A percentile compares a stretch with the other conserved stretches of the same genome.
Evolutionary conservation across 2,888 invertebrate genomes (phyloP).

Genomic region (Lingula anatina): DNA sequence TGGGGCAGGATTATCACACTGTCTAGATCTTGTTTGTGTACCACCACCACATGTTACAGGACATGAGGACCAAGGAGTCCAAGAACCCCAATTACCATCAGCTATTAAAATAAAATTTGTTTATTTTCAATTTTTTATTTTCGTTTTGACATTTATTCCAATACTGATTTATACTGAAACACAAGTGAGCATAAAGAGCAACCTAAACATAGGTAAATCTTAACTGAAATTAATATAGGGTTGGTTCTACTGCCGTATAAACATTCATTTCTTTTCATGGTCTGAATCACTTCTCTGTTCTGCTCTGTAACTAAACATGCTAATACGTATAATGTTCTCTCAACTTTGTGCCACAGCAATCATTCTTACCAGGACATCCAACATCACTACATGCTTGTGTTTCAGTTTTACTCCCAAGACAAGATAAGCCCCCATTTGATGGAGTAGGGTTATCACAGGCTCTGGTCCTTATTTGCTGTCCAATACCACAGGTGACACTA

Average conservation of each 20-base stretch:
- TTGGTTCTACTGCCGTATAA: background rate
- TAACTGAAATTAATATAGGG: background rate
- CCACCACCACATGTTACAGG: constrained; percentile 13
- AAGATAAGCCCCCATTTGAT: constrained; percentile 1
- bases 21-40: constrained; percentile 4
- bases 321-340: no score
- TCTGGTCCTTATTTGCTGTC: background rate
- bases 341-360: no score
- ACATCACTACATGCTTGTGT: constrained; percentile 2
- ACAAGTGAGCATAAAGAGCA: no score
- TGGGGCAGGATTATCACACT: constrained; percentile 6
- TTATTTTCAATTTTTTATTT: no score
- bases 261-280: no score
- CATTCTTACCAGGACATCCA: no score
- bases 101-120: no score
- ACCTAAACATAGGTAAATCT: background rate
- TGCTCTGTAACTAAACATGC: background rate
- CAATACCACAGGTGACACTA: constrained; percentile 7
- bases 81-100: constrained; percentile 12
- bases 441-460: constrained; percentile 1
- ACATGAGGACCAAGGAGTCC: constrained; percentile 11
- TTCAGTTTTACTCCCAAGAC: constrained; percentile 12
- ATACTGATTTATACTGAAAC: no score
- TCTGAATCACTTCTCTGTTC: background rate
- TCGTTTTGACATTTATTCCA: no score